A percentile compares a stretch with the other conserved stretches of the same genome.
Conservation (phyloP, 2,888 invertebrate genomes). For the Tineola bisselliella region DNA sequence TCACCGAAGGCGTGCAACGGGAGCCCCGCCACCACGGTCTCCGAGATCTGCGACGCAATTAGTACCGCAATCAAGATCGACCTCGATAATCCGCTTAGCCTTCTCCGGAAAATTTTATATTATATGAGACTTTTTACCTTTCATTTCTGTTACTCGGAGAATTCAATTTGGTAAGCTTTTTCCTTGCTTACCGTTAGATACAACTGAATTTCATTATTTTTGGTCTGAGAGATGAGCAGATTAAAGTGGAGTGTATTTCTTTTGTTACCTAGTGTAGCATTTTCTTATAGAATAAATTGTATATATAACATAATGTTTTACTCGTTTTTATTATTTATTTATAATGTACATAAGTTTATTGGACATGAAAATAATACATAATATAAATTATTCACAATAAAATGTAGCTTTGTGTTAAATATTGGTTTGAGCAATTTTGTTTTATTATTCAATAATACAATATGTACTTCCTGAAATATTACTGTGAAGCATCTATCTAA, state of each 20-base stretch:
- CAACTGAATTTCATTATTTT: neutral
- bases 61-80: conserved; percentile 14
- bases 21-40: neutral
- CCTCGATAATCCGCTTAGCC: conserved; percentile 13
- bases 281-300: no score
- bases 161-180: conserved; percentile 11
- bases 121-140: conserved; percentile 11
- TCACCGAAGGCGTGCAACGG: neutral
- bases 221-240: neutral
- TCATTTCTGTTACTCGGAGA: neutral
- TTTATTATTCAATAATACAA: no score
- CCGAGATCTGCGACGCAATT: conserved; percentile 12
- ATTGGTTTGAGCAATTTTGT: no score
- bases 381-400: no score
- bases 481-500: no score
- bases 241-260: neutral
- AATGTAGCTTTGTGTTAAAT: no score
- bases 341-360: no score
- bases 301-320: no score
- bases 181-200: neutral
- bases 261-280: no score
- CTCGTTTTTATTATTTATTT: no score
- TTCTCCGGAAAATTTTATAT: conserved; percentile 5
- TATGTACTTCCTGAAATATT: no score
- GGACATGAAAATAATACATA: no score